Base-by-base conservation (phyloP, 2,797 vertebrate genomes). In the Gadopsis marmoratus region DNA sequence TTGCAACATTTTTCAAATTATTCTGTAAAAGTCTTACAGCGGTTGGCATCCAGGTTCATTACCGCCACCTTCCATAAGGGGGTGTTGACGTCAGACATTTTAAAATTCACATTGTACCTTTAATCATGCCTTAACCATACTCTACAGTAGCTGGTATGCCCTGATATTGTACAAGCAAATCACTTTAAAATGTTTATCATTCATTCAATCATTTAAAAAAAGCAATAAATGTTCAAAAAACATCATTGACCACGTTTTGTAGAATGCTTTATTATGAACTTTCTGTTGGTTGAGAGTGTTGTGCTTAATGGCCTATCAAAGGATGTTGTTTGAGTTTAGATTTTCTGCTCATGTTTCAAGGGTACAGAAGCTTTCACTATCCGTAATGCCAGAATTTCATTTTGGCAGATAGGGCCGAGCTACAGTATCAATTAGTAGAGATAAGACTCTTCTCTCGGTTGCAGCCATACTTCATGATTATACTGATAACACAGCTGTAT, bases 401-500 rank as follows among this genome's bases (percentile, higher is more conserved):
- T 81, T 64, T 51, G 50, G 47, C 43, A 76, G 65, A 56, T 50
- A 11, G 37, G 29, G 47, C 37, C 1, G 45, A 84, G 81, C 50
- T 64, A 59, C 69, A 70, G 79, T 78, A 86, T 73, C 61, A 85
- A 76, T 87, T 79, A 80, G 9, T n/a, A 1, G 21, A 21, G 72
- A 82, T 77, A 58, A 17, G 21, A 37, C 17, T 76, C 56, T 75
- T 74, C 50, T 81, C 31, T 51, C 19, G 33, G 59, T 53, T 58
- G 33, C 60, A 66, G 71, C 68, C 41, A 51, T 47, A 61, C 63
- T 73, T 79, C 71, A 81, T 72, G 64, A 71, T 86, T 39, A 59
- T 31, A 48, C 50, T 80, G 73, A 88, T 85, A 79, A 85, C 55
- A 75, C 61, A 75, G 56, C 69, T 74, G 39, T 79, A 70, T 76